Base-by-base conservation (phyloP, 1,140 invertebrate genomes). In the Coenobita brevimanus region DNA sequence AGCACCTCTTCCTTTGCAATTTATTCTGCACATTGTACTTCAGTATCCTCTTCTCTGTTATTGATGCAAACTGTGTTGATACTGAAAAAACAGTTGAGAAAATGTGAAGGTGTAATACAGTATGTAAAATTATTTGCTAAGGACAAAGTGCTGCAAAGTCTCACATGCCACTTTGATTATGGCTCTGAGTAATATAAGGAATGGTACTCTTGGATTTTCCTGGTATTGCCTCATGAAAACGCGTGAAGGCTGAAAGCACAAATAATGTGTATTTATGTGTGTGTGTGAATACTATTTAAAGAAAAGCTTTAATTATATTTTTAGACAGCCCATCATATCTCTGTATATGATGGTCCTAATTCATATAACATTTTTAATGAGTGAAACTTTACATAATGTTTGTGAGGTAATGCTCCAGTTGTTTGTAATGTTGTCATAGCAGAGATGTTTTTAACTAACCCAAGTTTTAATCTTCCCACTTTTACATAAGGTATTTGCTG, bases 301-400 rank as follows among this genome's bases (percentile, higher is more conserved):
- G 38, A 41, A 73, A 73, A 73, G 69, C 69, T 73, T 73, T 73
- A 73, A 73, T 41, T 73, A 73, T 41, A 2, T 38, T 73, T 69
- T 69, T 69, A 69, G 67, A 36, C 67, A 69, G 33, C 30, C 67
- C 67, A 30, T 33, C 15, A 6, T 69, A 69, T 33, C 27, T 30
- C 24, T 8, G 3, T 3, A 33, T 4, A 33, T 69, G 67, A 69
- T 69, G 67, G 67, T 30, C 24, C 67, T 33, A 69, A 73, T 73
- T 15, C 38, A 38, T 73, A 4, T 41, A 17, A 27, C 38, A 41
- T 73, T 73, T 41, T 41, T 73, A 41, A 41, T 27, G 27, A 2
- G 67, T 71, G 30, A 71, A 71, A 69, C 15, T 69, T 69, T 69
- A 33, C 24, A 69, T 21, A 69, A 64, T 64, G 62, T 30, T 69